phyloP scores from a whole-genome alignment of 2,888 invertebrate species.

The Pardosa pseudoannulata region DNA sequence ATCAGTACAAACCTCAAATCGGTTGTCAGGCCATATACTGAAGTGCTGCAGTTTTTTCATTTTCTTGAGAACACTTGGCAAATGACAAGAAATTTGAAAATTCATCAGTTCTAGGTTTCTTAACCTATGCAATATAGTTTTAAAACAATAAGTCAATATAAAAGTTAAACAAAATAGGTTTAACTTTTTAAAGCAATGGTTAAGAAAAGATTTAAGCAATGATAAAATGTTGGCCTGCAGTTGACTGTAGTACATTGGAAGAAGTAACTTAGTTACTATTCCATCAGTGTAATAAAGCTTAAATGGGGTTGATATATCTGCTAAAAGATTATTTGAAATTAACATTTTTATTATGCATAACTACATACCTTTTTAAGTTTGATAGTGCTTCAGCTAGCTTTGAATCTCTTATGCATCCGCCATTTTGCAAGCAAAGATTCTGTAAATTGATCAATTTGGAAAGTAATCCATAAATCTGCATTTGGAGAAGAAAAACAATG shows the following conservation, averaged over 20 bases:
- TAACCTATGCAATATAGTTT: not conserved
- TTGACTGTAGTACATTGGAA: too few species aligned
- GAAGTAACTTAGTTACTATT: not conserved
- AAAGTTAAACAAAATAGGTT: too few species aligned
- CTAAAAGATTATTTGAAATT: too few species aligned
- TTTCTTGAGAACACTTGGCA: not conserved
- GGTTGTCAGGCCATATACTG: not conserved
- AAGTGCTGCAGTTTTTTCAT: not conserved
- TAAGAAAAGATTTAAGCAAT: too few species aligned
- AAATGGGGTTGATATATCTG: too few species aligned
- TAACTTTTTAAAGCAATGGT: too few species aligned
- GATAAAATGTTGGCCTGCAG: too few species aligned
- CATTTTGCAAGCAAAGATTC: slow-evolving; percentile 14
- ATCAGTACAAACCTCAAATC: not conserved
- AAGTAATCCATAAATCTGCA: not conserved
- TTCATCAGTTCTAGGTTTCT: not conserved
- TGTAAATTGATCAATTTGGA: not conserved
- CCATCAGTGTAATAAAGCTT: not conserved
- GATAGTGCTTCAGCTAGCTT: not conserved
- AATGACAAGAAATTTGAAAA: not conserved
- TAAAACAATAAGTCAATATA: too few species aligned
- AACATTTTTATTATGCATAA: too few species aligned
- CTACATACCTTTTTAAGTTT: not conserved
- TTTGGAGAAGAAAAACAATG: too few species aligned
- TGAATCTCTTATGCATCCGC: not conserved